Conservation (phyloP, 1,140 invertebrate species). For the Drosophila bifasciata region DNA sequence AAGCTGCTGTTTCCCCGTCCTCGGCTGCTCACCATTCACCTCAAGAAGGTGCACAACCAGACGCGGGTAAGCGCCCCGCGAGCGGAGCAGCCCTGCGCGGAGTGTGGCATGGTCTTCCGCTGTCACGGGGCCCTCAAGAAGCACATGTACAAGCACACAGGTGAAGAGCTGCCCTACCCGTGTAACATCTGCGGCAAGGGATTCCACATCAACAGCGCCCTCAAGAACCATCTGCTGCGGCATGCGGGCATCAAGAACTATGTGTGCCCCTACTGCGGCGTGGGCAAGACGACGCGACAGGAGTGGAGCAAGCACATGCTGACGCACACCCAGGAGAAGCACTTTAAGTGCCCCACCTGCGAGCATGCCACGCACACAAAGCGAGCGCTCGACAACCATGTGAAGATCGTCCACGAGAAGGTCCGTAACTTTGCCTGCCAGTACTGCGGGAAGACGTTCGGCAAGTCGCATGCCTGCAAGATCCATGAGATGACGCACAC, state of each 20-base stretch:
- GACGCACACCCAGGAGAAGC: constrained; percentile 78
- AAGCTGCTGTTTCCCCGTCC: constrained; percentile 63
- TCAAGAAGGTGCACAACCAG: constrained; percentile 78
- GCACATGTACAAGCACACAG: constrained; percentile 86
- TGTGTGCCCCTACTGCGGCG: constrained; percentile 79
- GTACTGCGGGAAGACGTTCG: constrained; percentile 80
- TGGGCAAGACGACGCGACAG: constrained; percentile 77
- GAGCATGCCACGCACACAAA: constrained; percentile 76
- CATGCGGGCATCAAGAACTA: constrained; percentile 82
- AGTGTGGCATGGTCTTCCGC: constrained; percentile 73
- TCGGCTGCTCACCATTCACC: constrained; percentile 73
- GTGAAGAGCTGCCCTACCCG: constrained; percentile 85
- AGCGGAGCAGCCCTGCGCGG: constrained; percentile 56
- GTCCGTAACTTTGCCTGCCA: constrained; percentile 74
- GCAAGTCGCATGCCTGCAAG: constrained; percentile 79
- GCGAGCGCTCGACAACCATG: constrained; percentile 70
- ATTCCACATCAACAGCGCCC: constrained; percentile 72
- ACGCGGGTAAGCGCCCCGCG: constrained; percentile 44
- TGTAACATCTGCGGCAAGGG: constrained; percentile 86
- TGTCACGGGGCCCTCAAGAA: constrained; percentile 80
- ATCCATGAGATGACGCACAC: constrained; percentile 83
- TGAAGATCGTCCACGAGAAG: constrained; percentile 80
- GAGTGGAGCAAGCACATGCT: constrained; percentile 80
- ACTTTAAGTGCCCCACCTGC: constrained; percentile 75
- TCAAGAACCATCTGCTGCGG: constrained; percentile 77